Base-by-base conservation (phyloP, 2,113 vertebrate genomes). In the Ascaphus truei region DNA sequence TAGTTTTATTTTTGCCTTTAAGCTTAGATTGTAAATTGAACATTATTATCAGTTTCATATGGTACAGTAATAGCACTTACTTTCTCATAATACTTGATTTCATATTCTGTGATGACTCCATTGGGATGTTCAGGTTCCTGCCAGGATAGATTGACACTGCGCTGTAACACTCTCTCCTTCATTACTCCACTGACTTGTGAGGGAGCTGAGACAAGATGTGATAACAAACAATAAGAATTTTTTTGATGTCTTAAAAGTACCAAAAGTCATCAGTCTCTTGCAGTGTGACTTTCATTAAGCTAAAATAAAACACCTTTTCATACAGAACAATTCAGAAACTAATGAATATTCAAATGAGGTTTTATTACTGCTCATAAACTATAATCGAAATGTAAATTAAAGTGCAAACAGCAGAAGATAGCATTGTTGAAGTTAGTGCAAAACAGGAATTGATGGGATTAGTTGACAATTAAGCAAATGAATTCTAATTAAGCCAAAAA, bases 61-160 rank as follows among this genome's bases (percentile, higher is more conserved):
- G n/a, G n/a, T n/a, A n/a, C n/a, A n/a, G 57, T 71, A 23, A 77
- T 57, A 27, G 71, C 79, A 86, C 94, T 92, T 88, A 98, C 97
- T 85, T 99, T 99, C 84, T 98, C 95, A 34, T 98, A 99, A 85
- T 99, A 99, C 85, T 98, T 99, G 89, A 98, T 97, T 85, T 99
- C 96, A 71, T 99, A 98, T 81, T 98, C 96, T 1, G 94, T 98
- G 91, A 98, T 98, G 93, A 98, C 94, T 73, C 97, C 96, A 61
- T 98, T 99, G 90, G 96, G 95, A 78, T 98, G 95, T 65, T 97
- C 94, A 0, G 97, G 97, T 73, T 98, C 94, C 89, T 98, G 95
- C 97, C 97, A 99, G 83, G 96, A 98, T 72, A 99, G 94, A 86
- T 97, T 93, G 69, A 99, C 84, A 8, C 93, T 94, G 66, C 95